phyloP scores from a whole-genome alignment of 2,113 vertebrate species.

The Helogale parvula region DNA sequence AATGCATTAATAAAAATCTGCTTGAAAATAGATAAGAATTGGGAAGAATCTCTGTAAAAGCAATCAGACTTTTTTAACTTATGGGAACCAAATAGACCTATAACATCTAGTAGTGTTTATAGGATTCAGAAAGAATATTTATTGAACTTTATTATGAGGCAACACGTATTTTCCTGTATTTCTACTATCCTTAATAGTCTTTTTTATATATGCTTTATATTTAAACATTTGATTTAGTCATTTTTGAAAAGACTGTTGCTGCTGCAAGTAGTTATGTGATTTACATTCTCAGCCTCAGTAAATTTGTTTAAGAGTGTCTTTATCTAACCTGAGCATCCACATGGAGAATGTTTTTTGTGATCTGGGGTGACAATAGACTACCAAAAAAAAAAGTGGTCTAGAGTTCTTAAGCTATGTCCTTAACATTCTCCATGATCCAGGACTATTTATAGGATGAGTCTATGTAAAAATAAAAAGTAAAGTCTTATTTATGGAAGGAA shows the following conservation, averaged over 20 bases:
- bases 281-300: conserved; percentile 65
- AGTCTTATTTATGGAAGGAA: conserved; percentile 71
- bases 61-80: conserved; percentile 86
- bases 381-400: not conserved
- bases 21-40: conserved; percentile 79
- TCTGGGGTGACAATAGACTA: conserved; percentile 53
- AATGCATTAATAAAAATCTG: conserved; percentile 78
- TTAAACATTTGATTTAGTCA: conserved; percentile 81
- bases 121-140: conserved; percentile 82
- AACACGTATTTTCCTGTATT: conserved; percentile 78
- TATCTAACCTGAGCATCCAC: conserved; percentile 54
- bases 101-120: conserved; percentile 81
- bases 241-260: conserved; percentile 81
- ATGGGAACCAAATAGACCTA: conserved; percentile 83
- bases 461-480: conserved; percentile 60
- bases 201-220: conserved; percentile 88
- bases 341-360: conserved; percentile 55
- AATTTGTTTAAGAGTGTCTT: conserved; percentile 4
- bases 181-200: conserved; percentile 78
- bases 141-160: conserved; percentile 82
- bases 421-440: conserved; percentile 50
- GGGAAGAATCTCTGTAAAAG: conserved; percentile 74
- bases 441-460: conserved; percentile 36
- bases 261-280: conserved; percentile 63
- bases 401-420: conserved; percentile 52